Evolutionary conservation across 2,888 invertebrate genomes (phyloP).

Genomic region (Phyllotreta cruciferae): DNA sequence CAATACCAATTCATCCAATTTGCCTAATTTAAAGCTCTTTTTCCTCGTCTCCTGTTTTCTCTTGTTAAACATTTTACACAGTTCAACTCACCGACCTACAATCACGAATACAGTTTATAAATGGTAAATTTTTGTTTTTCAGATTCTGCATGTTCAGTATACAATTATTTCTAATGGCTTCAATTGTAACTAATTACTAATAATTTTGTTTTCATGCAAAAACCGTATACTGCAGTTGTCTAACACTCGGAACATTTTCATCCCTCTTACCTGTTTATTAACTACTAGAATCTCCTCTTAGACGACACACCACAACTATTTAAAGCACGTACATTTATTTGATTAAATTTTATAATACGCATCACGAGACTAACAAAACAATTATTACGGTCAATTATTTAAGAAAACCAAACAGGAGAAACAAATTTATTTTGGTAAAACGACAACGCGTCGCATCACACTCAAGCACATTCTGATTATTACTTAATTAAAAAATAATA

Average conservation of each 20-base stretch:
- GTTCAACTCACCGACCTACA: background rate
- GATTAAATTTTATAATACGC: background rate
- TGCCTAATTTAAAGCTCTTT: slow-evolving; percentile 48
- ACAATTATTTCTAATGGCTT: no score
- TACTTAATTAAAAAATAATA: slow-evolving; percentile 37
- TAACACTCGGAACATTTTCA: slow-evolving; percentile 1
- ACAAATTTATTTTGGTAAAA: slow-evolving; percentile 5
- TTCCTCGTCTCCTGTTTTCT: slow-evolving; percentile 35
- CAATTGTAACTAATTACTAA: no score
- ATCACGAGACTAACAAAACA: no score
- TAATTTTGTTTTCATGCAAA: no score
- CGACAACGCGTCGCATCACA: slow-evolving; percentile 29
- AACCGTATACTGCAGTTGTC: no score
- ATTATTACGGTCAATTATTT: background rate
- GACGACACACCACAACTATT: no score
- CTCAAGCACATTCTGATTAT: slow-evolving; percentile 37
- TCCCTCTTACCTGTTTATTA: slow-evolving; percentile 13
- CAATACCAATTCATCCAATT: slow-evolving; percentile 59
- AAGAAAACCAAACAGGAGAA: background rate
- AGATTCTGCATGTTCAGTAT: background rate
- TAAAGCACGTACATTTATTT: no score
- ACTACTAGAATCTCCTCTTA: background rate
- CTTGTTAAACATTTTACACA: slow-evolving; percentile 44
- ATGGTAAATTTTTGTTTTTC: background rate
- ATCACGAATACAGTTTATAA: slow-evolving; percentile 1